These are phyloP conservation scores for Catharus minimus DNA, from an alignment of 2,113 vertebrate genomes.

Conservation along the genomic window DNA sequence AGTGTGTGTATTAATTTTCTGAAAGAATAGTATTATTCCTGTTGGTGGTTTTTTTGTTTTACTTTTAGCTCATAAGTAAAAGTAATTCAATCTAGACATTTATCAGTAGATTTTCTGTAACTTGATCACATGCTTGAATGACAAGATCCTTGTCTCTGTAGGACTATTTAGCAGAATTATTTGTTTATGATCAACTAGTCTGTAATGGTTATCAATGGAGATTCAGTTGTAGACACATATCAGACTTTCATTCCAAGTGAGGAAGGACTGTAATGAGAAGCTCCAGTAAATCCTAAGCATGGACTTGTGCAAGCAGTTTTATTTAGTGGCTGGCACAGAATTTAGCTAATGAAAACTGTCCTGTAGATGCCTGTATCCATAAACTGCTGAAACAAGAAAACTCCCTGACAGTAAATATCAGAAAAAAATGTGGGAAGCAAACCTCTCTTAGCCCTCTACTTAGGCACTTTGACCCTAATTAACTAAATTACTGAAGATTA, in stretches of 20 bases:
- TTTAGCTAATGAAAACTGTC: constrained; percentile 29
- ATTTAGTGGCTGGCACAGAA: neutral
- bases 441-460: neutral
- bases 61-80: neutral
- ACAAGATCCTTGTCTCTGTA: neutral
- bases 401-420: neutral
- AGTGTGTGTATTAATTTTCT: neutral
- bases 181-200: neutral
- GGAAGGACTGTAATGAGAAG: neutral
- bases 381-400: constrained; percentile 10
- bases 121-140: neutral
- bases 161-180: neutral
- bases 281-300: neutral
- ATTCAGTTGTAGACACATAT: neutral
- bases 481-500: neutral
- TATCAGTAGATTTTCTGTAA: neutral
- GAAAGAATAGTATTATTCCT: neutral
- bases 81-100: neutral
- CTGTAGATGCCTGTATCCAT: neutral
- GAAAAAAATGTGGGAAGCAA: constrained; percentile 12
- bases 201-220: neutral
- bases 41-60: neutral
- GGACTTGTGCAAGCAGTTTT: neutral
- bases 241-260: neutral
- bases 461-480: neutral